A percentile compares a stretch with the other conserved stretches of the same genome.
Evolutionary conservation across 2,113 vertebrate species (phyloP).

Genomic region (Crotalus viridis): DNA sequence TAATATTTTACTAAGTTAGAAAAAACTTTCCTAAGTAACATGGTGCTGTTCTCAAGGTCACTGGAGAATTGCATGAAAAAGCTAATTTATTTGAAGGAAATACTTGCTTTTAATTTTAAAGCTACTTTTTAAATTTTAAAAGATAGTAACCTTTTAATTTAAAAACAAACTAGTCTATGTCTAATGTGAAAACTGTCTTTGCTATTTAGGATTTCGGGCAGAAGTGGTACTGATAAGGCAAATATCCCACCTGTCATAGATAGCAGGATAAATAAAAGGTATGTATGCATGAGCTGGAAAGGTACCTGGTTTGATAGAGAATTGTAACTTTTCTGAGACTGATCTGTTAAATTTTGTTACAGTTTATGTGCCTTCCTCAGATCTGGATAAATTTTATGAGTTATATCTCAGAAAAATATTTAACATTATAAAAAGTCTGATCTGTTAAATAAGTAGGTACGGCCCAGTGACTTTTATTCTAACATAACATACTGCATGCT

Average conservation of each 20-base stretch:
- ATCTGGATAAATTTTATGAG: not conserved
- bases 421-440: not conserved
- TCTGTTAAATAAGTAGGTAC: not conserved
- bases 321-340: not conserved
- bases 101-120: not conserved
- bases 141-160: constrained; percentile 1
- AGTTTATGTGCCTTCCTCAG: not conserved
- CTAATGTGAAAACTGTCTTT: not conserved
- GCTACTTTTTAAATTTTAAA: not conserved
- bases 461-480: not conserved
- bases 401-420: not conserved
- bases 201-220: constrained; percentile 64
- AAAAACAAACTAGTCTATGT: constrained; percentile 1
- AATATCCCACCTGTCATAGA: constrained; percentile 58
- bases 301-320: not conserved
- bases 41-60: not conserved
- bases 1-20: constrained; percentile 7
- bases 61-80: not conserved
- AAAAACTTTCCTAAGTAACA: constrained; percentile 1
- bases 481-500: not conserved
- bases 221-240: constrained; percentile 55
- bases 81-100: not conserved
- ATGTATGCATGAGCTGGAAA: not conserved
- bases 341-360: not conserved
- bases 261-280: constrained; percentile 66